Percentiles rank a stretch among this genome's conserved stretches.
Evolutionary conservation across 2,888 invertebrate genomes (phyloP).

Genomic region (Stenodema calcarata): DNA sequence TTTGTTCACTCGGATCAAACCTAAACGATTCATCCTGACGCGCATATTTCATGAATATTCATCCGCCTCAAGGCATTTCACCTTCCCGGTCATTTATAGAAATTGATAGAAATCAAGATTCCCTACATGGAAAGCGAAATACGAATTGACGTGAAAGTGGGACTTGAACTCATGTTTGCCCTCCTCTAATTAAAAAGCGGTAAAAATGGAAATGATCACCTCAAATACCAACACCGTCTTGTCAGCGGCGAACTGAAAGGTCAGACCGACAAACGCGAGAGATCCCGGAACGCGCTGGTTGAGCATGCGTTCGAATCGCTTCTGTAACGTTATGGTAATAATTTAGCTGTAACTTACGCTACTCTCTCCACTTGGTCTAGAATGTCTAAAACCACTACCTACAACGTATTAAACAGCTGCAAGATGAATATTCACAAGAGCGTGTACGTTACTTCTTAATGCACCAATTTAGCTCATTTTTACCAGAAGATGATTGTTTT

Average conservation of each 20-base stretch:
- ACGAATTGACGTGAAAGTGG: background rate
- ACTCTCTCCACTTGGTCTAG: too few species aligned
- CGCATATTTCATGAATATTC: background rate
- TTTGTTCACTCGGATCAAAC: too few species aligned
- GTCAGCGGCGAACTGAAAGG: background rate
- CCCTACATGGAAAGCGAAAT: background rate
- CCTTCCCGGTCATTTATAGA: background rate
- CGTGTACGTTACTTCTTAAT: too few species aligned
- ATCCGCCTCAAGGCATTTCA: background rate
- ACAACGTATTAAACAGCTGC: too few species aligned
- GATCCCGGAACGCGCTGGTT: background rate
- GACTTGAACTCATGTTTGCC: background rate
- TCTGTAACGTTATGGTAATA: too few species aligned
- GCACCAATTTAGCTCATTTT: too few species aligned
- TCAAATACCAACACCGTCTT: background rate
- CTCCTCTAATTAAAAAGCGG: background rate
- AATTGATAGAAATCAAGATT: background rate
- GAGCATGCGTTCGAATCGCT: background rate
- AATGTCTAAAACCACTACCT: too few species aligned
- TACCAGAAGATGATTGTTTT: too few species aligned
- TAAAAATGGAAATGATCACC: background rate
- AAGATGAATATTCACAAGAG: too few species aligned
- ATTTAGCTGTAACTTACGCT: too few species aligned
- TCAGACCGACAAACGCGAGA: background rate
- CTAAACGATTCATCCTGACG: background rate